A percentile compares a stretch with the other conserved stretches of the same genome.
These are phyloP conservation scores for Oreortyx pictus DNA, from an alignment of 2,797 vertebrate genomes.

Conservation along the genomic window DNA sequence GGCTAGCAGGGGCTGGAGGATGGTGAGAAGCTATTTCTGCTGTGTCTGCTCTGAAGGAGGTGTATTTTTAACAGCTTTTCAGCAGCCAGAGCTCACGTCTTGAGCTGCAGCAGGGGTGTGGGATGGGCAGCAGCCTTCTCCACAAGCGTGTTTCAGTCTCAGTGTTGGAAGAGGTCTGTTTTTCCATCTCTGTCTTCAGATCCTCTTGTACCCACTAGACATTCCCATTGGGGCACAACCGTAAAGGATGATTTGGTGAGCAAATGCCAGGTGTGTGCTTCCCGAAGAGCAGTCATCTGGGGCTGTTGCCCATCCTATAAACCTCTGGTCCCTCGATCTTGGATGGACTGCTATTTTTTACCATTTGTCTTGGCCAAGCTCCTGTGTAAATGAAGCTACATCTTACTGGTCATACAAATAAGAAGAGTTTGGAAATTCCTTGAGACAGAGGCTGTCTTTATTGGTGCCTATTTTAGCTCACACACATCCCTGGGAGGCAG, in stretches of 20 bases:
- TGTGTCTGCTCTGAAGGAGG: neutral
- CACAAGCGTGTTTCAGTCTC: accelerated
- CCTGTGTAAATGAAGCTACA: neutral
- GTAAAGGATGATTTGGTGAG: neutral
- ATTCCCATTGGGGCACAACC: neutral
- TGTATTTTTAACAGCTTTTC: slow-evolving; percentile 34
- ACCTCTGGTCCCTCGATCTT: neutral
- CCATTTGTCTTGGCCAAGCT: neutral
- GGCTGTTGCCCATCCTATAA: neutral
- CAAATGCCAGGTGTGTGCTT: neutral
- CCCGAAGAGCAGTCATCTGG: neutral
- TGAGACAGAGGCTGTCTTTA: neutral
- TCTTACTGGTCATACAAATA: neutral
- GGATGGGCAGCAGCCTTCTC: neutral
- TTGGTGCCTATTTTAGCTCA: neutral
- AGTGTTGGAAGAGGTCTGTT: neutral
- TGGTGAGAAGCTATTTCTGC: slow-evolving; percentile 28
- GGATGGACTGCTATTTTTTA: neutral
- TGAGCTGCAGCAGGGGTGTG: neutral
- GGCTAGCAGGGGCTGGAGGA: slow-evolving; percentile 18
- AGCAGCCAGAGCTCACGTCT: slow-evolving; percentile 14
- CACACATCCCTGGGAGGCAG: neutral
- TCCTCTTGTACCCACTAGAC: neutral
- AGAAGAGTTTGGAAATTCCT: neutral
- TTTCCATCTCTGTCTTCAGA: accelerated